Evolutionary conservation across 1,140 invertebrate genomes (phyloP), one percentile per base, ranked within the genome.

Genomic region (Nymphalis io): DNA sequence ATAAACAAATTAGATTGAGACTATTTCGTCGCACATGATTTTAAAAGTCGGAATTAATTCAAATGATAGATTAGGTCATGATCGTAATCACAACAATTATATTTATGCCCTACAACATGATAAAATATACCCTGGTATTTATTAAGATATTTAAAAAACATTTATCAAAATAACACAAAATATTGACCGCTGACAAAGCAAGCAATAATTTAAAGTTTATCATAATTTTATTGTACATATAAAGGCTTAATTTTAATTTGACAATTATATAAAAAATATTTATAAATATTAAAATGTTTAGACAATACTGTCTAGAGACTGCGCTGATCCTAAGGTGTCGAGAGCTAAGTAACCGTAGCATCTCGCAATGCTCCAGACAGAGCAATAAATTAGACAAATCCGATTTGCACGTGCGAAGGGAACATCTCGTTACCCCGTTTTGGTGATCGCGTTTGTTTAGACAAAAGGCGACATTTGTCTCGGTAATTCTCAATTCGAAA

Each of bases 371-470:
- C 77, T 83, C 67, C 61, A 83, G 81, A 82, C 83, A 82, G 76
- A 80, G 80, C 83, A 81, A 86, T 87, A 89, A 89, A 89, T 89
- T 89, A 89, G 80, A 88, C 85, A 88, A 89, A 89, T 87, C 87
- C 85, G 85, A 89, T 89, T 87, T 89, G 80, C 84, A 86, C 84
- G 83, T 86, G 82, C 82, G 77, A 76, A 78, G 75, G 79, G 76
- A 71, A 73, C 75, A 76, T 81, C 77, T 81, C 81, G 76, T 84
- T 86, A 79, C 78, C 65, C 74, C 75, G 63, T 78, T 80, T 80
- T 75, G 73, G 74, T 78, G 78, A 81, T 83, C 76, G 78, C 73
- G 72, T 75, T 76, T 86, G 79, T 84, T 84, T 83, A 80, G 74
- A 83, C 82, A 82, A 84, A 83, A 82, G 81, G 68, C 75, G 78